Evolutionary conservation across 2,113 vertebrate genomes (phyloP).

Genomic region (Proterorhinus semilunaris): DNA sequence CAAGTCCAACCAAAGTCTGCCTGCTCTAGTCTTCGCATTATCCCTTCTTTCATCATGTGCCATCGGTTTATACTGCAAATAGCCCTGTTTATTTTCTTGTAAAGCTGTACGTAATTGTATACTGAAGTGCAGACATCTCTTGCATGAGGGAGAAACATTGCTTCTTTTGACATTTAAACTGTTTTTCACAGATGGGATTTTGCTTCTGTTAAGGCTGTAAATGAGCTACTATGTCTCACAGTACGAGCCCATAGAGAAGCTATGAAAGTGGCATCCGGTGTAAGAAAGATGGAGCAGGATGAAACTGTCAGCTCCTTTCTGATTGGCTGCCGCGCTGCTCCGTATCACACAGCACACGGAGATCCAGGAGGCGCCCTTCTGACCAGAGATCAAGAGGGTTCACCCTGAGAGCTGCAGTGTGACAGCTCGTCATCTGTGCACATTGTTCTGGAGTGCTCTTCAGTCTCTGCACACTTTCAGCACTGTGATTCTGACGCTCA

Average conservation of each 20-base stretch:
- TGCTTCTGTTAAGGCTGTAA: slow-evolving; percentile 37
- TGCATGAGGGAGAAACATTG: slow-evolving; percentile 15
- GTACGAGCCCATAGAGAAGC: slow-evolving; percentile 55
- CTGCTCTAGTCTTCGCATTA: background rate
- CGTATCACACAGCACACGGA: slow-evolving; percentile 22
- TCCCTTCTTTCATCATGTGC: background rate
- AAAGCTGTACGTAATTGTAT: background rate
- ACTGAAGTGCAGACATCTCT: background rate
- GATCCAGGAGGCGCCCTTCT: slow-evolving; percentile 45
- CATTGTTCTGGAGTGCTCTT: slow-evolving; percentile 61
- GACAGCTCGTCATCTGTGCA: slow-evolving; percentile 51
- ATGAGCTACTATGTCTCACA: slow-evolving; percentile 56
- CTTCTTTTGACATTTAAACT: slow-evolving; percentile 18
- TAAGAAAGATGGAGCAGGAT: slow-evolving; percentile 40
- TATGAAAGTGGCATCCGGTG: slow-evolving; percentile 55
- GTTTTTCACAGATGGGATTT: slow-evolving; percentile 25
- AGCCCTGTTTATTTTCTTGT: background rate
- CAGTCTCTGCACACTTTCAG: slow-evolving; percentile 32
- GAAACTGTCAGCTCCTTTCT: slow-evolving; percentile 29
- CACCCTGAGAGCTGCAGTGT: slow-evolving; percentile 27
- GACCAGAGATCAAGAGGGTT: slow-evolving; percentile 37
- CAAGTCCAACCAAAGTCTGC: slow-evolving; percentile 16
- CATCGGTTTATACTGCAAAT: background rate
- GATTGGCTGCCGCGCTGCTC: slow-evolving; percentile 57
- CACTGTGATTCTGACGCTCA: slow-evolving; percentile 20